Evolutionary conservation across 1,140 invertebrate species (phyloP), one percentile per base, ranked within the genome.

Genomic region (Eciton burchellii): DNA sequence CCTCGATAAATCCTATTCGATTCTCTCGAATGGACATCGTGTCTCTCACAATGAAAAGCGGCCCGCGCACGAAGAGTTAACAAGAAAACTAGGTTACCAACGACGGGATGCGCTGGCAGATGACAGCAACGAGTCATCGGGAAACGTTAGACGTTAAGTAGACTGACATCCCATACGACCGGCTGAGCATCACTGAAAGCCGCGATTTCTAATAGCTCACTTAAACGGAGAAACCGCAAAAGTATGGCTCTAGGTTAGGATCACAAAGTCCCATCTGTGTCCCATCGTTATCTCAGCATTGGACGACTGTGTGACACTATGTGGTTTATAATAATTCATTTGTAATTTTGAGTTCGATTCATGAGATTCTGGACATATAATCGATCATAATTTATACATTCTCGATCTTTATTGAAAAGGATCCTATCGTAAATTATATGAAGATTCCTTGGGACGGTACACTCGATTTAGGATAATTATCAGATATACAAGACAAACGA

Each of bases 51-150:
- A 63, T 59, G 82, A 74, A 85, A 83, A 87, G 77, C 57, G 71
- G 59, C 62, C 56, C 54, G 57, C n/a, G 41, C n/a, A n/a, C 21
- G 45, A 26, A 47, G 45, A 74, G 79, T 86, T 89, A 90, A 89
- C 81, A 84, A 86, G 89, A 85, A 89, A 90, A 90, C 89, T 90
- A 83, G 89, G 89, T 85, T 88, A 84, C 59, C 57, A 24, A 59
- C 60, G 60, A 54, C 65, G 79, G 70, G 74, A 83, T 83, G 54
- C 71, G 71, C 77, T 71, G 70, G 66, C 77, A 73, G 54, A 82
- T 24, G 71, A 56, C 26, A 54, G 24, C 57, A 43, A 26, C 57
- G 45, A 76, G 47, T 82, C 81, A 82, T 74, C 60, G 43, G 59
- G 41, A 41, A 68, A 68, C 62, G 68, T 77, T 68, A 77, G 49